Evolutionary conservation across 2,888 invertebrate species (phyloP), one percentile per base, ranked within the genome.

Genomic region (Zhengitettix transpicula): DNA sequence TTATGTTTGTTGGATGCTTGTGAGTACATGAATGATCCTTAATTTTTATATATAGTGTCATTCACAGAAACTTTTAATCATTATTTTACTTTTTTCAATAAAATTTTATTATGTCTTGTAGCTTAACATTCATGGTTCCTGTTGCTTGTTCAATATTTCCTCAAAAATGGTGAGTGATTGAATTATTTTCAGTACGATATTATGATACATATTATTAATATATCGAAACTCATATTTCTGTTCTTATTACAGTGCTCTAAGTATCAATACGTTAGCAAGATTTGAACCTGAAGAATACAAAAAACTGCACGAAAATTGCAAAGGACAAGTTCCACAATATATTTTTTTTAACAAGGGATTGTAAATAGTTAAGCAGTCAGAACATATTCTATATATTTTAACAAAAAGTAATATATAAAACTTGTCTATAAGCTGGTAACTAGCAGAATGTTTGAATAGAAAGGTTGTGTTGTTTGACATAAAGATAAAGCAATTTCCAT

Each of bases 331-430:
- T 28, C 92, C 92, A 0, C 74, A 78, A 59, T 78, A 78, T 54
- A 83, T 93, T 0, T 93, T 87, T 73, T 93, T 92, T 74, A 93
- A 93, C 74, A 93, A 93, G 72, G 93, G 93, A 40, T 76, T 92
- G 67, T 92, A 85, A 83, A 59, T 7, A 58, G 40, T 40, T 58
- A 11, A 40, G 9, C n/a, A 57, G 28, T 5, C 7, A 28, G 2
- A 28, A 28, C 2, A 28, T 28, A 28, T 28, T 28, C n/a, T n/a
- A n/a, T n/a, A 28, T 28, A 28, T 28, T 44, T 44, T 44, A 44
- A 42, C n/a, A 14, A 54, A n/a, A 40, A 40, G 42, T 17, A 40
- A 54, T 54, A 40, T n/a, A 16, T 40, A 55, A 55, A 11, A 55
- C n/a, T 16, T 55, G 55, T 55, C 14, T 17, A n/a, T n/a, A 14